These are phyloP conservation scores for Terebella lapidaria DNA, from an alignment of 2,888 invertebrate species.

Conservation along the genomic window DNA sequence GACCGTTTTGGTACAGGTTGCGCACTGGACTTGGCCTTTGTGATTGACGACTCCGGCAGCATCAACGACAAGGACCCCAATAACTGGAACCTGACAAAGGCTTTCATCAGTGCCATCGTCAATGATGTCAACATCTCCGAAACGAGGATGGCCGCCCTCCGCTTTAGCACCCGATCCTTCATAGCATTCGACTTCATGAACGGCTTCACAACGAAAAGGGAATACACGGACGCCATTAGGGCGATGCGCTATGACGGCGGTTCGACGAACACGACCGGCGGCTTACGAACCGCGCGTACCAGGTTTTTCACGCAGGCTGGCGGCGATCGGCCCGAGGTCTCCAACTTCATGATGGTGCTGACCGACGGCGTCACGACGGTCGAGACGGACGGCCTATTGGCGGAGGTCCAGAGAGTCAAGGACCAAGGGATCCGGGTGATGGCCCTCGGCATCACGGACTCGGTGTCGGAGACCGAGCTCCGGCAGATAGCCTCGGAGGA, in stretches of 20 bases:
- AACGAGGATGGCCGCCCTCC: slow-evolving; percentile 3
- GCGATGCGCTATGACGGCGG: slow-evolving; percentile 11
- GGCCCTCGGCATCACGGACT: background rate
- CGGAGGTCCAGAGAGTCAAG: background rate
- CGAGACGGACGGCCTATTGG: background rate
- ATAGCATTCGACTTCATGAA: slow-evolving; percentile 13
- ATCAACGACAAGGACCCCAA: slow-evolving; percentile 9
- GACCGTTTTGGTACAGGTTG: slow-evolving; percentile 6
- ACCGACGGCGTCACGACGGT: slow-evolving; percentile 12
- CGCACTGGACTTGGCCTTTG: slow-evolving; percentile 9
- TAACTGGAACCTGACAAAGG: slow-evolving; percentile 16
- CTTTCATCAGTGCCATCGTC: slow-evolving; percentile 11
- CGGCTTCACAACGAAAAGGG: background rate
- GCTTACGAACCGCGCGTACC: slow-evolving; percentile 7
- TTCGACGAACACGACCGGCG: slow-evolving; percentile 18
- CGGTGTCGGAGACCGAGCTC: background rate
- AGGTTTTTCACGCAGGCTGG: background rate
- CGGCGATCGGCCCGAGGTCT: slow-evolving; percentile 10
- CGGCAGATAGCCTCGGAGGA: background rate
- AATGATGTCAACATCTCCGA: slow-evolving; percentile 2
- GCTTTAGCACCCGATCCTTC: slow-evolving; percentile 5
- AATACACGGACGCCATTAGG: slow-evolving; percentile 1
- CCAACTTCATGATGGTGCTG: slow-evolving; percentile 13
- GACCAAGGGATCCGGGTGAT: background rate
- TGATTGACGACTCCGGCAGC: slow-evolving; percentile 10